phyloP scores from a whole-genome alignment of 2,888 invertebrate species.

The Rhamphomyia laevipes region DNA sequence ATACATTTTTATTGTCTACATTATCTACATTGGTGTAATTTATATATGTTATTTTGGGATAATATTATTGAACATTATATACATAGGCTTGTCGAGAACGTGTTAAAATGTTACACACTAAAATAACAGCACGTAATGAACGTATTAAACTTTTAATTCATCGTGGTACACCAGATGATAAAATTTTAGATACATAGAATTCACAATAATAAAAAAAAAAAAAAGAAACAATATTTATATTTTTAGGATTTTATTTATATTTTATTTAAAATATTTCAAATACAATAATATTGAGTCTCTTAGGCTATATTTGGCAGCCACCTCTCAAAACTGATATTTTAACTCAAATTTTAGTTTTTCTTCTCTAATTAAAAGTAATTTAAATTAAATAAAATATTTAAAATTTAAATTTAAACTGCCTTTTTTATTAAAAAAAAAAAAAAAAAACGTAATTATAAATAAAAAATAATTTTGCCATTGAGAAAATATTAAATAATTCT shows the following conservation, averaged over 20 bases:
- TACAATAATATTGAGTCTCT: no score
- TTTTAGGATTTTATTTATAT: conserved; percentile 1
- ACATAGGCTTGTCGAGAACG: conserved; percentile 69
- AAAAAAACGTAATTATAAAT: no score
- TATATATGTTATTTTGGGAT: background rate
- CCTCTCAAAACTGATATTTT: no score
- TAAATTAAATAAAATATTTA: no score
- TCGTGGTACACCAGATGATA: conserved; percentile 75
- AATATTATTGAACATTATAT: background rate
- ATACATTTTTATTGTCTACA: background rate
- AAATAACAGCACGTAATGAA: conserved; percentile 77
- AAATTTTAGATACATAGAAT: conserved; percentile 47
- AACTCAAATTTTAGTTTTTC: no score
- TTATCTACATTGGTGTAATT: background rate
- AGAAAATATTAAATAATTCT: no score
- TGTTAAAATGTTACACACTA: conserved; percentile 75
- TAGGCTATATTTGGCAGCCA: no score
- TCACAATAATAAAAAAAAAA: conserved; percentile 9
- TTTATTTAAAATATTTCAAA: conserved; percentile 5
- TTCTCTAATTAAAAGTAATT: no score
- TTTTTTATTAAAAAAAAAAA: no score
- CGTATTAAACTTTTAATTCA: conserved; percentile 78
- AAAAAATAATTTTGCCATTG: no score
- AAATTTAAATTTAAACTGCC: no score
- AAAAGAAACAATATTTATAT: background rate